Evolutionary conservation across 2,113 vertebrate species (phyloP), one percentile per base, ranked within the genome.

Genomic region (Tupaia tana): DNA sequence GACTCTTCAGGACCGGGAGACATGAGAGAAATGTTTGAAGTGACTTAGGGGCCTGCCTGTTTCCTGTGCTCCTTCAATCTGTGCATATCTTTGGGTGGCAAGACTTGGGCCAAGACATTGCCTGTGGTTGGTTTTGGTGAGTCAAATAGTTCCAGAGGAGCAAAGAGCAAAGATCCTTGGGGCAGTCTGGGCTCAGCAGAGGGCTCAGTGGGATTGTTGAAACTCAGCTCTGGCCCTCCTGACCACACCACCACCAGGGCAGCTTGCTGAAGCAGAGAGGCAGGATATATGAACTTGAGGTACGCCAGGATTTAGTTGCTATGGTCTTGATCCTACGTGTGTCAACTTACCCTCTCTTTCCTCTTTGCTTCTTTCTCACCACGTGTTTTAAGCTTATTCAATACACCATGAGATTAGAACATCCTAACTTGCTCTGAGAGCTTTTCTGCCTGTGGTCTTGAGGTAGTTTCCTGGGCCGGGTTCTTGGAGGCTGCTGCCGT

Each of bases 251-350:
- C 12, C 61, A 75, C 58, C 9, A 54, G 43, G 79, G 27, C 19
- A 73, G 74, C 58, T 54, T 16, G 43, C 27, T 31, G 67, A 87
- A 74, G 64, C 61, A 58, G 56, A 10, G 31, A n/a, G n/a, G 18
- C 27, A 59, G 58, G 15, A 61, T 11, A 1, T 3, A 2, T 4
- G 63, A 82, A 64, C 16, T 54, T n/a, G 2, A 0, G 0, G 75
- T 20, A 15, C 22, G 24, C 10, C 9, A 1, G 12, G 52, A 43
- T n/a, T 64, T 87, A 56, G 54, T 78, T 34, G 61, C 8, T 2
- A 0, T 1, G 12, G 34, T n/a, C 24, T 22, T 74, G 58, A 1
- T 43, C 61, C 24, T 61, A 56, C 18, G 18, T 34, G 59, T 34
- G 34, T 67, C 70, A 54, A 31, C 11, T 77, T 5, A 34, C 6